Evolutionary conservation across 2,888 invertebrate species (phyloP).

Genomic region (Drosophila nigricruria): DNA sequence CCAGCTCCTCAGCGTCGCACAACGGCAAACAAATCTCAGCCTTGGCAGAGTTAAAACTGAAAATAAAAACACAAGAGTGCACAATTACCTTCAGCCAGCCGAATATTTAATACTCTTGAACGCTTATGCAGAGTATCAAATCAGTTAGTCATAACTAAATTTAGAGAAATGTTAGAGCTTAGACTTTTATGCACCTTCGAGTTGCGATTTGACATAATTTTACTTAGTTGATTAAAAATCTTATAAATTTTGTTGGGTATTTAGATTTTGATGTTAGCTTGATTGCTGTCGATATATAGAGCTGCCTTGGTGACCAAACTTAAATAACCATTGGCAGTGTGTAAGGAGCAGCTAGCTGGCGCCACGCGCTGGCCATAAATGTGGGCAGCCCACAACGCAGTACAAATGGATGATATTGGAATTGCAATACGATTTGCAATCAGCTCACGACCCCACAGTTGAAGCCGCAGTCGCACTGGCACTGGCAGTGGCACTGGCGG

Average conservation of each 20-base stretch:
- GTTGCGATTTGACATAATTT: too few relatives aligned
- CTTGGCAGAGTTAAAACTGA: slow-evolving; percentile 11
- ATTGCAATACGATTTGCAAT: slow-evolving; percentile 73
- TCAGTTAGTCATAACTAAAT: too few relatives aligned
- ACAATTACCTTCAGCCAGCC: too few relatives aligned
- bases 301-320: neutral
- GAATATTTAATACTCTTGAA: slow-evolving; percentile 11
- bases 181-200: too few relatives aligned
- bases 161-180: too few relatives aligned
- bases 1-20: slow-evolving; percentile 25
- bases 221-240: too few relatives aligned
- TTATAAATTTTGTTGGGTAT: too few relatives aligned
- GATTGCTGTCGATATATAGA: too few relatives aligned
- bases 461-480: slow-evolving; percentile 23
- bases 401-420: slow-evolving; percentile 46
- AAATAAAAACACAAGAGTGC: neutral
- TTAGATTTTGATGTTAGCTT: too few relatives aligned
- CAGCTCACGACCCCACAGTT: slow-evolving; percentile 71
- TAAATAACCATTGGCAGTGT: slow-evolving; percentile 17
- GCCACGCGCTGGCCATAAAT: slow-evolving; percentile 37
- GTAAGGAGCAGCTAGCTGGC: slow-evolving; percentile 1
- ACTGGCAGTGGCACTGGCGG: slow-evolving; percentile 5
- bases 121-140: too few relatives aligned
- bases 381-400: slow-evolving; percentile 22
- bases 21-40: slow-evolving; percentile 69